phyloP scores from a whole-genome alignment of 2,888 invertebrate genomes.

The Trimorus sp. region DNA sequence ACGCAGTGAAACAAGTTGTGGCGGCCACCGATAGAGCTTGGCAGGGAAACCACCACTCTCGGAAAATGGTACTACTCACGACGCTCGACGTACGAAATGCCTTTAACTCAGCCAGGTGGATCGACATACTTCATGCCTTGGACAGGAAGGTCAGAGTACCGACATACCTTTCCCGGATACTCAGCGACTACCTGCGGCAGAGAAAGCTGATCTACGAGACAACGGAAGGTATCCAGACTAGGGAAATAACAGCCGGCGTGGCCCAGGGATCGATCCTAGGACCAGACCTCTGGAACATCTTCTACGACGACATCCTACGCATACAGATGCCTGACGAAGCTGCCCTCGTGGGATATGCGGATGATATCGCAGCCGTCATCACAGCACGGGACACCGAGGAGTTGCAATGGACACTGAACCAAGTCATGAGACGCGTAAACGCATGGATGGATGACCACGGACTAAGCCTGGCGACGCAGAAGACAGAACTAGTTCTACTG shows the following conservation, averaged over 20 bases:
- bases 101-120: slow-evolving; percentile 67
- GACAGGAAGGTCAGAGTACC: background rate
- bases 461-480: slow-evolving; percentile 52
- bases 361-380: background rate
- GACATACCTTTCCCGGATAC: slow-evolving; percentile 55
- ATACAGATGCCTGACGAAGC: background rate
- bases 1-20: slow-evolving; percentile 35
- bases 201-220: slow-evolving; percentile 58
- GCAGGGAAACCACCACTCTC: slow-evolving; percentile 3
- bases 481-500: slow-evolving; percentile 65
- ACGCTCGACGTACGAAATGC: slow-evolving; percentile 60
- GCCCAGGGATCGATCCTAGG: slow-evolving; percentile 20
- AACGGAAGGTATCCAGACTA: slow-evolving; percentile 31
- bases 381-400: background rate
- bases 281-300: slow-evolving; percentile 39
- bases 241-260: slow-evolving; percentile 43
- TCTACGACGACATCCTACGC: slow-evolving; percentile 20
- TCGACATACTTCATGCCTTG: background rate
- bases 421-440: background rate
- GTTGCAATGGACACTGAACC: slow-evolving; percentile 28
- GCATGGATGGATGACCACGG: slow-evolving; percentile 32
- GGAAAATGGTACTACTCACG: slow-evolving; percentile 20
- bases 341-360: slow-evolving; percentile 69
- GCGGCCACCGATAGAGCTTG: slow-evolving; percentile 23
- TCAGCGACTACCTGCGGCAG: slow-evolving; percentile 63